These are phyloP conservation scores for Ecliptopera silaceata DNA, from an alignment of 2,888 invertebrate genomes.

Conservation along the genomic window DNA sequence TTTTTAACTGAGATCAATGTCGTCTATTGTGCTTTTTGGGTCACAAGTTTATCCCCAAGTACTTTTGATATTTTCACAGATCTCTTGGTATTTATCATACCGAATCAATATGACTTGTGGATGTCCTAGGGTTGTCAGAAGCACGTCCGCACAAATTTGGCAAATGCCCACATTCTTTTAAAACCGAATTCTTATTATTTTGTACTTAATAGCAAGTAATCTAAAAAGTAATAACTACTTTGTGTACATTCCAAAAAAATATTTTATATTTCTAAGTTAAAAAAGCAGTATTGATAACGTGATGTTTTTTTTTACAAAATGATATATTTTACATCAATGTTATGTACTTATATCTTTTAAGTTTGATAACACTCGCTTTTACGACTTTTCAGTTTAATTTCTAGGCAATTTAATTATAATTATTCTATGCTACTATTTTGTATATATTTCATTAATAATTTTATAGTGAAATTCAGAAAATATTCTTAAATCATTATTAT, in stretches of 20 bases:
- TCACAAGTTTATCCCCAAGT: too few species aligned
- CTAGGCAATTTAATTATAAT: not conserved
- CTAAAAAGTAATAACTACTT: not conserved
- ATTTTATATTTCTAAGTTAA: constrained; percentile 25
- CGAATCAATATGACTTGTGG: too few species aligned
- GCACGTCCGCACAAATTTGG: too few species aligned
- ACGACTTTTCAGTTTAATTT: not conserved
- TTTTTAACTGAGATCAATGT: not conserved
- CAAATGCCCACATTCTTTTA: too few species aligned
- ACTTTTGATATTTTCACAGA: too few species aligned
- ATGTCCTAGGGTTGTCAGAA: too few species aligned
- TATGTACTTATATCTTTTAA: constrained; percentile 22
- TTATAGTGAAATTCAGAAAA: not conserved
- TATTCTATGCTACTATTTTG: not conserved
- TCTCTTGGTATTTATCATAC: too few species aligned
- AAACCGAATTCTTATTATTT: too few species aligned
- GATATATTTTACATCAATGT: constrained; percentile 39
- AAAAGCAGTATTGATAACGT: constrained; percentile 47
- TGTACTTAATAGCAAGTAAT: not conserved
- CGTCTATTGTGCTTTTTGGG: too few species aligned
- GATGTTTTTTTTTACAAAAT: constrained; percentile 39
- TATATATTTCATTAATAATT: not conserved
- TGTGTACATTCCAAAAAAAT: constrained; percentile 3
- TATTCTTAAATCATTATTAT: not conserved
- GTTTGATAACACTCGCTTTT: constrained; percentile 6